These are phyloP conservation scores for Acipenser oxyrinchus DNA, from an alignment of 2,797 vertebrate genomes.

Conservation along the genomic window DNA sequence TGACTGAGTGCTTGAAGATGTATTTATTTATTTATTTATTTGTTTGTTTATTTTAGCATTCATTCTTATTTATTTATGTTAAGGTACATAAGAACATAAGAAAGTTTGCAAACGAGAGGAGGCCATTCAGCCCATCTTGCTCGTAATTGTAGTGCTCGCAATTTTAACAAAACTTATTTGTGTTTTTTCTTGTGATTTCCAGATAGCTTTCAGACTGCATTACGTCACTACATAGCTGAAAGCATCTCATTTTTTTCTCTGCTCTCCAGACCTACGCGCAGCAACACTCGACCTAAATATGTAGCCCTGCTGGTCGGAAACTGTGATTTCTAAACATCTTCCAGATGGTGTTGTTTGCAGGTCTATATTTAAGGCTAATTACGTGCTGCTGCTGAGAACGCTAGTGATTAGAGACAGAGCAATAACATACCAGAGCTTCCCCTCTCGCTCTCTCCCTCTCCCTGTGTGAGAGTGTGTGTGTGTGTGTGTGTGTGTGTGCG, in stretches of 20 bases:
- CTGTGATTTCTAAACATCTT: slow-evolving; percentile 74
- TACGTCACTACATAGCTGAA: no score
- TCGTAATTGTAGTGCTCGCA: no score
- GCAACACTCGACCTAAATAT: slow-evolving; percentile 79
- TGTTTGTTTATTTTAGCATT: no score
- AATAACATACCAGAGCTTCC: slow-evolving; percentile 10
- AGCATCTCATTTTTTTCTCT: slow-evolving; percentile 27
- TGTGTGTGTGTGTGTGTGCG: no score
- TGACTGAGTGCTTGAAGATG: no score
- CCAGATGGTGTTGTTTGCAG: slow-evolving; percentile 67
- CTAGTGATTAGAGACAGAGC: slow-evolving; percentile 45
- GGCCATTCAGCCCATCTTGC: no score
- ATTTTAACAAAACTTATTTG: neutral
- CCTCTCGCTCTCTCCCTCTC: neutral
- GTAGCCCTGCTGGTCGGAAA: slow-evolving; percentile 77
- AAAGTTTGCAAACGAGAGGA: no score
- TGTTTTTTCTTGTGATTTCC: neutral
- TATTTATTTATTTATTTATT: no score
- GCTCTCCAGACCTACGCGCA: slow-evolving; percentile 58
- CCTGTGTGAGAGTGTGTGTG: no score
- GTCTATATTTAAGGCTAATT: slow-evolving; percentile 70
- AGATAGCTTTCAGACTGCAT: no score
- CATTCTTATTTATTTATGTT: no score
- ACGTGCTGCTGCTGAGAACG: slow-evolving; percentile 63
- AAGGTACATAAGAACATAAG: no score